Base-by-base conservation (phyloP, 2,113 vertebrate genomes). In the Sphaerodactylus townsendi region DNA sequence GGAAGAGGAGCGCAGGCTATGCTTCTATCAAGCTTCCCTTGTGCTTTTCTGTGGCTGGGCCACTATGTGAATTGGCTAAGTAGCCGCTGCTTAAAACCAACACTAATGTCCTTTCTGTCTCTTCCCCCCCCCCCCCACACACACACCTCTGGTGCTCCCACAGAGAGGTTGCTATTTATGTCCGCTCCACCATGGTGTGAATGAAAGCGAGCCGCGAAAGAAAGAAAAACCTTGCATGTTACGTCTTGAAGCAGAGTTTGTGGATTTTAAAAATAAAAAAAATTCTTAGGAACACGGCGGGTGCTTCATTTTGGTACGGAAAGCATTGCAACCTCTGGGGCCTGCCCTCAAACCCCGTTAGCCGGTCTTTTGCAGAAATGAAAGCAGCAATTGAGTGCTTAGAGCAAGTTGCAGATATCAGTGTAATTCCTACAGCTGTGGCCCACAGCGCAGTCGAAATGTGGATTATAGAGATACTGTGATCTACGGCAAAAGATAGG, bases 151-250 rank as follows among this genome's bases (percentile, higher is more conserved):
- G 66, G 66, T 72, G 76, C 53, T 85, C 41, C 10, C 30, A 5
- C 41, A 84, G 80, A 37, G 59, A 77, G 37, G 19, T 3, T 19
- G 4, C 66, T 85, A 85, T 85, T 85, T 85, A 85, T 85, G 44
- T 85, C 82, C 56, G n/a, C 53, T 78, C 39, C 64, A 35, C 62
- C 9, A 46, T 62, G 68, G 25, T 68, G 70, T 64, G 53, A 35
- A 59, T 33, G 64, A 37, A 53, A 39, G 28, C 53, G 30, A 23
- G 35, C 5, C 1, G 2, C 17, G 19, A 25, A 30, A n/a, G 3
- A 44, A 10, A 59, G 17, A 10, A 15, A 28, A 73, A 73, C 28
- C 59, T 62, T 62, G 19, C 41, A 28, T 85, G 50, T 64, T 14
- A 2, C 39, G 69, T 71, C 53, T 28, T 64, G 66, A 85, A 30